These are phyloP conservation scores for Drosophila eohydei DNA, from an alignment of 2,888 invertebrate genomes.

Conservation along the genomic window DNA sequence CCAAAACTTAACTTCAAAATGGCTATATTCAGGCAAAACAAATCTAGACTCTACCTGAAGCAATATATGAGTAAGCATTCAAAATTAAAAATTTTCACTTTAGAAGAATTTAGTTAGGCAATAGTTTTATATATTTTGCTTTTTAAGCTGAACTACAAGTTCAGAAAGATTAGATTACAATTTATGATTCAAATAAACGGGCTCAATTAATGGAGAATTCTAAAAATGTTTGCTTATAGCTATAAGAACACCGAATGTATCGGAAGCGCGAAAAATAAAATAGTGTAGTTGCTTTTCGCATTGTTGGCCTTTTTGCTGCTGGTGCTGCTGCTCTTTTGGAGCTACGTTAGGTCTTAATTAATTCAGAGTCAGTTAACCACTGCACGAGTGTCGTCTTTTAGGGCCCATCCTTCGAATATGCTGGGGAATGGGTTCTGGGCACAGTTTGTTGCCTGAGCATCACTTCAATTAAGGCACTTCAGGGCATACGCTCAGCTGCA, in stretches of 20 bases:
- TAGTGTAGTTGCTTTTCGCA: slow-evolving; percentile 7
- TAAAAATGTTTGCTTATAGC: background rate
- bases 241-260: background rate
- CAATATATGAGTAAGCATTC: background rate
- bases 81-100: background rate
- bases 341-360: slow-evolving; percentile 67
- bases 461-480: slow-evolving; percentile 74
- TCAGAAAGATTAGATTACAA: background rate
- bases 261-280: slow-evolving; percentile 5
- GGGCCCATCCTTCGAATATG: slow-evolving; percentile 1
- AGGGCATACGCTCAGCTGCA: slow-evolving; percentile 50
- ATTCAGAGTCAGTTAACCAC: slow-evolving; percentile 49
- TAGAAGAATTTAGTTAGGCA: background rate
- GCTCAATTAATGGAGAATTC: background rate
- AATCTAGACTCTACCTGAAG: background rate
- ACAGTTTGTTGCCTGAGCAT: slow-evolving; percentile 57
- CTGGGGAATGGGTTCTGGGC: slow-evolving; percentile 5
- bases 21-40: slow-evolving; percentile 12
- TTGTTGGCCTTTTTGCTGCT: slow-evolving; percentile 20
- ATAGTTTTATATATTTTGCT: background rate
- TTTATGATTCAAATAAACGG: background rate
- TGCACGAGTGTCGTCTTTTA: slow-evolving; percentile 23
- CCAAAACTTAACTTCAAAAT: slow-evolving; percentile 7
- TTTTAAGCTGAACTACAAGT: background rate
- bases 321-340: slow-evolving; percentile 23